These are phyloP conservation scores for Syritta pipiens DNA, from an alignment of 2,888 invertebrate species.

Conservation along the genomic window DNA sequence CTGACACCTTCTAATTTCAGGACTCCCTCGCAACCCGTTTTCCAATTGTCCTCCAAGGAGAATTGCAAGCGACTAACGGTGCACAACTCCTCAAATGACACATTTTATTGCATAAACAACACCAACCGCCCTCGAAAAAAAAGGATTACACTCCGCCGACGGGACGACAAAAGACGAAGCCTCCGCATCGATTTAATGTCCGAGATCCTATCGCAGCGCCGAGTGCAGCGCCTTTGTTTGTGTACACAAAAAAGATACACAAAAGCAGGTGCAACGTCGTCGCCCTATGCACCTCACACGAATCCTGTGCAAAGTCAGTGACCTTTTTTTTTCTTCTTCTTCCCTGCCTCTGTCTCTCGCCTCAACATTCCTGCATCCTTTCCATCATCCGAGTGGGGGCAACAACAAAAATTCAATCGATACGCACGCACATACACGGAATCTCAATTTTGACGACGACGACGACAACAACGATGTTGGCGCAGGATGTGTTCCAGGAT, in stretches of 20 bases:
- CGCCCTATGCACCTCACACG: conserved; percentile 58
- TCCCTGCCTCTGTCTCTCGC: conserved; percentile 17
- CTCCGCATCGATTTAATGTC: conserved; percentile 62
- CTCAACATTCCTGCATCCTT: conserved; percentile 64
- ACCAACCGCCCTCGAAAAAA: conserved; percentile 14
- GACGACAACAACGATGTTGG: conserved; percentile 25
- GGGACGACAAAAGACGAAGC: conserved; percentile 21
- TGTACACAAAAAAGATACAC: conserved; percentile 28
- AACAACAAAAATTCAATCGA: conserved; percentile 48
- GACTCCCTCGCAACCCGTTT: too few species aligned
- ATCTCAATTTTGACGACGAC: conserved; percentile 49
- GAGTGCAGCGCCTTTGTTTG: conserved; percentile 28
- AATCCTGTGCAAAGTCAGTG: conserved; percentile 59
- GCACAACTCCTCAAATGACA: too few species aligned
- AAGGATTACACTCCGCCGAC: conserved; percentile 53
- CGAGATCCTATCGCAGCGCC: conserved; percentile 58
- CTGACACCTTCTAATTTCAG: too few species aligned
- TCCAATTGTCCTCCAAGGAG: too few species aligned
- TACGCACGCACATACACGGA: conserved; percentile 58
- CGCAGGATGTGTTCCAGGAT: conserved; percentile 62
- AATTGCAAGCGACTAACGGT: too few species aligned
- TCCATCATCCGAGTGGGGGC: conserved; percentile 33
- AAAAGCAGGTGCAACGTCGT: conserved; percentile 60
- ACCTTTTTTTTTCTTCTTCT: conserved; percentile 28
- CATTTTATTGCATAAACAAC: too few species aligned